These are phyloP conservation scores for Anabas testudineus DNA, from an alignment of 2,797 vertebrate genomes.

Conservation along the genomic window DNA sequence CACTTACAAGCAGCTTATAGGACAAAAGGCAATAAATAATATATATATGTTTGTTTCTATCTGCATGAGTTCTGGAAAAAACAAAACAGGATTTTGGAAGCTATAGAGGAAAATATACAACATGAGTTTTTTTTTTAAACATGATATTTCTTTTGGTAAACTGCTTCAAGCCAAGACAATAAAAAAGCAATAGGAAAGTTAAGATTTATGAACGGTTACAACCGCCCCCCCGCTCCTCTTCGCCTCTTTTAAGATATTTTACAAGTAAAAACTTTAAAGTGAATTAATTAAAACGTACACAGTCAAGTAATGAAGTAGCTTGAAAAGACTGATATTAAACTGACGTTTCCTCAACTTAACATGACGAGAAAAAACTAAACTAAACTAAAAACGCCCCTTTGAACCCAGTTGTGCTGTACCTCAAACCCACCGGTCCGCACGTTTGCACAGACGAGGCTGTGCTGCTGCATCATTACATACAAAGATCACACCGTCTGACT, in stretches of 20 bases:
- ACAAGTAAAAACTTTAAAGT: conserved; percentile 79
- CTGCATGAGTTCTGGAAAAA: conserved; percentile 73
- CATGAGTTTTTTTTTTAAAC: conserved; percentile 35
- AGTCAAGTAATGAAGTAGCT: conserved; percentile 76
- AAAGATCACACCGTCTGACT: conserved; percentile 24
- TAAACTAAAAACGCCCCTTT: conserved; percentile 23
- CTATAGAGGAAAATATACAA: conserved; percentile 79
- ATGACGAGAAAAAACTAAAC: conserved; percentile 20
- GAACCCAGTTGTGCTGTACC: conserved; percentile 75
- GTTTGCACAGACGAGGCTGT: conserved; percentile 50
- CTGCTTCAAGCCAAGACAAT: conserved; percentile 75
- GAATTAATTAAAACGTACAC: conserved; percentile 73
- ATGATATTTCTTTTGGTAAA: conserved; percentile 78
- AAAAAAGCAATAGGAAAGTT: conserved; percentile 63
- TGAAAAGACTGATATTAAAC: conserved; percentile 65
- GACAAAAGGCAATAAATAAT: conserved; percentile 91
- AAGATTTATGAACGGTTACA: conserved; percentile 63
- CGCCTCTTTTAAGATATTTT: conserved; percentile 69
- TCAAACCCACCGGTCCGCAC: conserved; percentile 54
- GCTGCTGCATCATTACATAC: conserved; percentile 49
- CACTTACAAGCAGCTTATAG: conserved; percentile 78
- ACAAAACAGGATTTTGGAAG: conserved; percentile 72
- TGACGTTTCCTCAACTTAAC: conserved; percentile 29
- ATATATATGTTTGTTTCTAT: conserved; percentile 68
- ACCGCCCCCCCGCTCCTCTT: conserved; percentile 7